Base-by-base conservation (phyloP, 2,888 invertebrate species). In the Drosophila fungiperda region DNA sequence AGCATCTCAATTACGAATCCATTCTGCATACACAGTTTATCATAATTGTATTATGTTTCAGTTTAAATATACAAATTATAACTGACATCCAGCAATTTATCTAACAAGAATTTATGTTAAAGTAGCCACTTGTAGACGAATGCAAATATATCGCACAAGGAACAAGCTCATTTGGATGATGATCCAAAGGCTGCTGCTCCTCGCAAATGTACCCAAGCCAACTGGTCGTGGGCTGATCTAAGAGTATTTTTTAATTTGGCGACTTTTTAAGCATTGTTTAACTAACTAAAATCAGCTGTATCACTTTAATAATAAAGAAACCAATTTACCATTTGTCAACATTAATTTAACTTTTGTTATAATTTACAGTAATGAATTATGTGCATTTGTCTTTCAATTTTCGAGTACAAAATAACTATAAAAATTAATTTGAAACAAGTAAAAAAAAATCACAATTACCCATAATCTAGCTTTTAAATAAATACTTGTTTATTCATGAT, bases 21-120 rank as follows among this genome's bases (percentile, higher is more conserved):
- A n/a, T n/a, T 7, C 2, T 42, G 6, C 36, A 38, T 33, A 9
- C 36, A 45, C 32, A 2, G 26, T 8, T 17, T 29, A 12, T 15
- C 26, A 29, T 38, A 12, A 36, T 9, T 55, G 26, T 29, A 57
- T 50, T 59, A 49, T 33, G 50, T 42, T 45, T 29, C 57, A 72
- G 69, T 68, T 61, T 1, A 82, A 75, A 26, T 80, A 85, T 88
- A 83, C 86, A 77, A 82, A 86, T 86, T 78, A 82, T 63, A 63
- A 38, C 59, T 69, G 87, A 71, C 73, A 83, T 74, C 69, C 71
- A 80, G 81, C 76, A 87, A 82, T 73, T 68, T 84, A 38, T 83
- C 78, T 63, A 75, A 80, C 81, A 82, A 78, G 12, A 61, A 63
- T 77, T 81, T 82, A 71, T 83, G 60, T 33, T 32, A 8, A 50